Percentiles rank a stretch among this genome's conserved stretches.
Conservation (phyloP, 2,113 vertebrate genomes). For the Leucoraja erinaceus region DNA sequence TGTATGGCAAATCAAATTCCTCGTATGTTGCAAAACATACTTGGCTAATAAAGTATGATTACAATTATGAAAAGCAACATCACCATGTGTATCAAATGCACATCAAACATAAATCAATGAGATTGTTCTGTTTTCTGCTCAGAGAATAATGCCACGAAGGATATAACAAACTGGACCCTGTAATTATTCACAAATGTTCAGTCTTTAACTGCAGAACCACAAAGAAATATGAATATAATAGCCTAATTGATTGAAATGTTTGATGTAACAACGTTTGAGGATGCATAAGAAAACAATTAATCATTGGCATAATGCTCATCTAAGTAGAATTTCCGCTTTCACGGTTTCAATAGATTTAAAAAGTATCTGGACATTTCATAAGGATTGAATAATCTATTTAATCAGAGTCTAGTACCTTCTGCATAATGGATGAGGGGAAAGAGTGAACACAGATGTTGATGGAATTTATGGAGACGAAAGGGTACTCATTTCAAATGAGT, state of each 20-base stretch:
- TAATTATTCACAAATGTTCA: not conserved
- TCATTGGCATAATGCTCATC: not conserved
- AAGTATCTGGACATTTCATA: not conserved
- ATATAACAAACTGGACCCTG: not conserved
- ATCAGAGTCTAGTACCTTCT: not conserved
- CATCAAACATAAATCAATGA: not conserved
- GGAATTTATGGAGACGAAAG: not conserved
- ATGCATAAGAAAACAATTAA: not conserved
- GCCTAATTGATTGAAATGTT: not conserved
- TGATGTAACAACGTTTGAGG: not conserved
- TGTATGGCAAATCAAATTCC: too few relatives aligned
- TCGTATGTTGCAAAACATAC: too few relatives aligned
- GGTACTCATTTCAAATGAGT: not conserved
- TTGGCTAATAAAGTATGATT: too few relatives aligned
- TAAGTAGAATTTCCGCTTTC: not conserved
- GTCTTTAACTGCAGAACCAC: not conserved
- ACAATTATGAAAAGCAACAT: not conserved
- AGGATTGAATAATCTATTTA: not conserved
- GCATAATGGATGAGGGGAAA: not conserved
- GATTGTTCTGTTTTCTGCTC: not conserved
- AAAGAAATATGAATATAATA: not conserved
- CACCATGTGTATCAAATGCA: not conserved
- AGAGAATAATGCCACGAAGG: not conserved
- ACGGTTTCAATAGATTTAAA: not conserved
- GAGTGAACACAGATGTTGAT: not conserved